Evolutionary conservation across 2,888 invertebrate genomes (phyloP).

Genomic region (Pristionchus maxplancki): DNA sequence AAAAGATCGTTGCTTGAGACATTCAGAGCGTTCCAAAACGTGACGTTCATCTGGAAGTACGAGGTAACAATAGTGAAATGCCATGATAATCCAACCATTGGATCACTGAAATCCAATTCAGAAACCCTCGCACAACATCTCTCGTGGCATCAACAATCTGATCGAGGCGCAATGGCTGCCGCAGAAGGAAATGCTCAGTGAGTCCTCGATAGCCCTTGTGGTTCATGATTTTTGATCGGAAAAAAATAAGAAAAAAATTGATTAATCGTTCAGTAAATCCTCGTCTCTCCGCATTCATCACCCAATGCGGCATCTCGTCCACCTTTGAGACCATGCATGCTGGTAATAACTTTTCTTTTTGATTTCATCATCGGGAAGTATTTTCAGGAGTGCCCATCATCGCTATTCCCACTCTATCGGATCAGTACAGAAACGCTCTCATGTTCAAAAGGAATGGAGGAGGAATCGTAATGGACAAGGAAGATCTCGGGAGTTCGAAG

Average conservation of each 20-base stretch:
- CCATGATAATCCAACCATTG: not conserved
- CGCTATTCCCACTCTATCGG: constrained; percentile 65
- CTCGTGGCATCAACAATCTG: not conserved
- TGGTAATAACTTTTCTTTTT: constrained; percentile 53
- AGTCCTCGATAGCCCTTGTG: not conserved
- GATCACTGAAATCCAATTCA: not conserved
- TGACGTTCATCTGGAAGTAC: constrained; percentile 30
- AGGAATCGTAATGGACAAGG: constrained; percentile 57
- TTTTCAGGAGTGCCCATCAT: constrained; percentile 25
- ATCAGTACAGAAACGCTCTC: constrained; percentile 63
- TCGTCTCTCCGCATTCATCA: constrained; percentile 58
- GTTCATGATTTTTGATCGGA: too few relatives aligned
- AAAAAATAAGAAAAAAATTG: too few relatives aligned
- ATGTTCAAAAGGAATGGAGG: constrained; percentile 60
- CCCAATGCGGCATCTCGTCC: constrained; percentile 60
- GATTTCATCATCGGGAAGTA: too few relatives aligned
- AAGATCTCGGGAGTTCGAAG: constrained; percentile 55
- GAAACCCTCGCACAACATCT: not conserved
- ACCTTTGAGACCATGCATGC: constrained; percentile 59
- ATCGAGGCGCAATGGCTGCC: not conserved
- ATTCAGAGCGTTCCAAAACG: not conserved
- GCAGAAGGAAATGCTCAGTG: constrained; percentile 1
- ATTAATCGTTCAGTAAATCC: constrained; percentile 57
- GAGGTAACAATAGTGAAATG: not conserved
- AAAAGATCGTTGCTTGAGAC: not conserved